These are phyloP conservation scores for Bombus pyrosoma DNA, from an alignment of 1,140 invertebrate genomes.

Conservation along the genomic window DNA sequence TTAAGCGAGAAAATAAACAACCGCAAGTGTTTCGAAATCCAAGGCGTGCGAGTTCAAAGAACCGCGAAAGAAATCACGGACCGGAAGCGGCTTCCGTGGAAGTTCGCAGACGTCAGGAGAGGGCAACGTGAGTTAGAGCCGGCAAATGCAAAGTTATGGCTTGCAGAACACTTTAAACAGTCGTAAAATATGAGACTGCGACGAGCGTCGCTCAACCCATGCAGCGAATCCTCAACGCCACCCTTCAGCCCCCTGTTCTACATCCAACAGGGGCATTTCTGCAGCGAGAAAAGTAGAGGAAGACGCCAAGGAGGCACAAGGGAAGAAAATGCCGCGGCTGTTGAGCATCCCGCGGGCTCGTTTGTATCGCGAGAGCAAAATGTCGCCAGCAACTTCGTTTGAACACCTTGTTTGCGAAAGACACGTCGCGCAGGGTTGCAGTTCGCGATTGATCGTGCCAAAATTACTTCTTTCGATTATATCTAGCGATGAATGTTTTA, in stretches of 20 bases:
- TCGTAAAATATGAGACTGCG: conserved; percentile 69
- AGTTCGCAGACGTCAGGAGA: conserved; percentile 41
- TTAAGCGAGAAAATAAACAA: not conserved
- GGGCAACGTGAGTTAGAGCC: conserved; percentile 51
- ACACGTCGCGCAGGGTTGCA: too few species aligned
- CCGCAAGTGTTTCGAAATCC: not conserved
- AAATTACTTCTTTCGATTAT: not conserved
- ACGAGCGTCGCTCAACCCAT: conserved; percentile 39
- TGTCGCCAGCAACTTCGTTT: conserved; percentile 16
- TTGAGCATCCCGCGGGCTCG: conserved; percentile 22
- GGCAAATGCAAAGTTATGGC: conserved; percentile 65
- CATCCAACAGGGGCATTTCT: not conserved
- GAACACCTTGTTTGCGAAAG: not conserved
- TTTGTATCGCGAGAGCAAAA: conserved; percentile 37
- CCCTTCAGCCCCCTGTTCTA: not conserved
- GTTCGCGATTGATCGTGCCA: not conserved
- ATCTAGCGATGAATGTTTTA: too few species aligned
- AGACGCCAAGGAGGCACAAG: not conserved
- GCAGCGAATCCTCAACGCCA: not conserved
- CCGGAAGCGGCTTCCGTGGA: conserved; percentile 32
- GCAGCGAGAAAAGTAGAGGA: conserved; percentile 7
- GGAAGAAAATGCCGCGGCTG: conserved; percentile 45
- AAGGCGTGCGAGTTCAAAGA: conserved; percentile 17
- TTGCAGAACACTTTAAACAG: conserved; percentile 66
- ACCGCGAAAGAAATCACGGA: conserved; percentile 48